Evolutionary conservation across 2,797 vertebrate genomes (phyloP).

Genomic region (Leuciscus waleckii): DNA sequence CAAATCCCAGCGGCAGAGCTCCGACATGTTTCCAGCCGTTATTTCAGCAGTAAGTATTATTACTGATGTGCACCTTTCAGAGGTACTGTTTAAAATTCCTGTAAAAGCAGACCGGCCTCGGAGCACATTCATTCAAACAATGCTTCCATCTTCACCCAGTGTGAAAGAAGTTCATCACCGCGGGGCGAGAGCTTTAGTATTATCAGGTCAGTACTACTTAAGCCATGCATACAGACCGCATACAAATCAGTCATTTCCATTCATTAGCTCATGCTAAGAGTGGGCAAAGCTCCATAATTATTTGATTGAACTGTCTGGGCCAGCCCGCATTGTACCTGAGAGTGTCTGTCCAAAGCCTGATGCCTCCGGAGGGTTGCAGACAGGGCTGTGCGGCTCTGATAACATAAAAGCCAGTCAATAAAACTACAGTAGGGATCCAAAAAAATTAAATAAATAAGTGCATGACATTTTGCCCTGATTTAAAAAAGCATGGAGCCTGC

Average conservation of each 20-base stretch:
- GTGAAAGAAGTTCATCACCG: constrained; percentile 63
- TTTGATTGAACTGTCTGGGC: constrained; percentile 64
- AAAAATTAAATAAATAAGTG: constrained; percentile 16
- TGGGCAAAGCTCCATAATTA: constrained; percentile 61
- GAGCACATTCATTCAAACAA: constrained; percentile 60
- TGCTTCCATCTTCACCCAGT: constrained; percentile 53
- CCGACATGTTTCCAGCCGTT: constrained; percentile 45
- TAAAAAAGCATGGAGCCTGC: constrained; percentile 59
- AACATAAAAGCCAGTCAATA: constrained; percentile 62
- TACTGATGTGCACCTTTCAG: constrained; percentile 57
- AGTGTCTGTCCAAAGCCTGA: constrained; percentile 55
- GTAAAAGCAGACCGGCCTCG: constrained; percentile 47
- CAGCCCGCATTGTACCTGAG: constrained; percentile 58
- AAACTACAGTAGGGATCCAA: constrained; percentile 53
- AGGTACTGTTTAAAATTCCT: constrained; percentile 50
- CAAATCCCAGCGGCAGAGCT: constrained; percentile 45
- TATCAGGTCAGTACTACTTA: constrained; percentile 62
- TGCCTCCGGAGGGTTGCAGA: constrained; percentile 53
- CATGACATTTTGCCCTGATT: constrained; percentile 60
- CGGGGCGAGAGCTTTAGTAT: constrained; percentile 53
- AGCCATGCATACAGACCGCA: constrained; percentile 57
- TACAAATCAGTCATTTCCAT: constrained; percentile 67
- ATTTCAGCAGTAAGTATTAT: constrained; percentile 57
- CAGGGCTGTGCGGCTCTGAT: constrained; percentile 63
- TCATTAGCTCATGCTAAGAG: constrained; percentile 62